A percentile compares a stretch with the other conserved stretches of the same genome.
phyloP scores from a whole-genome alignment of 2,888 invertebrate species.

The Calameuta filiformis region DNA sequence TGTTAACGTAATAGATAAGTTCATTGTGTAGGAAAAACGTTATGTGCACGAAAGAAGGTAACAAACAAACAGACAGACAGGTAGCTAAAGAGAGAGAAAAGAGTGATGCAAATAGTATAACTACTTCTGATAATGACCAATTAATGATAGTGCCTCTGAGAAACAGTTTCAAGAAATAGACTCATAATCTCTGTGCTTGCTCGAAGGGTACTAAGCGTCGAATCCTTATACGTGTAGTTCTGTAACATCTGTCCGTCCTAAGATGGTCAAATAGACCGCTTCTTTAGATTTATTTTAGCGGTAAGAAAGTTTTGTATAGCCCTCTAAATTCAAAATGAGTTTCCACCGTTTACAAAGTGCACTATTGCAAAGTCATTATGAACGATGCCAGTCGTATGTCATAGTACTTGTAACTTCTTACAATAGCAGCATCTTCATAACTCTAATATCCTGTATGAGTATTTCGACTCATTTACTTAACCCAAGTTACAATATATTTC shows the following conservation, averaged over 20 bases:
- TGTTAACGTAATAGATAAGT: no score
- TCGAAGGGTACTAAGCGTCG: not conserved
- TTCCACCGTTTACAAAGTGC: not conserved
- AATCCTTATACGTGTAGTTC: not conserved
- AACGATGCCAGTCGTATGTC: not conserved
- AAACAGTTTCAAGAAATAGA: not conserved
- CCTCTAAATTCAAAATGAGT: not conserved
- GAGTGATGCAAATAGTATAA: not conserved
- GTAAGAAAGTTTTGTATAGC: conserved; percentile 1
- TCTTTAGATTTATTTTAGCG: conserved; percentile 5
- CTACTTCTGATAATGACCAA: not conserved
- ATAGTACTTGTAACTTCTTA: not conserved
- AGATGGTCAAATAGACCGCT: not conserved
- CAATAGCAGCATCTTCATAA: no score
- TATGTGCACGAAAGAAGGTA: not conserved
- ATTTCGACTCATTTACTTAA: not conserved
- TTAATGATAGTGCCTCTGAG: not conserved
- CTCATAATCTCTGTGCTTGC: not conserved
- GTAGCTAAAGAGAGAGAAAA: not conserved
- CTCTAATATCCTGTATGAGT: not conserved
- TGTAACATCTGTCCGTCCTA: not conserved
- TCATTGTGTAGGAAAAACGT: no score
- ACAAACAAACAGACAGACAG: not conserved
- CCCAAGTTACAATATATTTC: not conserved
- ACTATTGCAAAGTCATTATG: not conserved